Percentiles rank a stretch among this genome's conserved stretches.
Evolutionary conservation across 2,113 vertebrate species (phyloP).

Genomic region (Pontoporia blainvillei): DNA sequence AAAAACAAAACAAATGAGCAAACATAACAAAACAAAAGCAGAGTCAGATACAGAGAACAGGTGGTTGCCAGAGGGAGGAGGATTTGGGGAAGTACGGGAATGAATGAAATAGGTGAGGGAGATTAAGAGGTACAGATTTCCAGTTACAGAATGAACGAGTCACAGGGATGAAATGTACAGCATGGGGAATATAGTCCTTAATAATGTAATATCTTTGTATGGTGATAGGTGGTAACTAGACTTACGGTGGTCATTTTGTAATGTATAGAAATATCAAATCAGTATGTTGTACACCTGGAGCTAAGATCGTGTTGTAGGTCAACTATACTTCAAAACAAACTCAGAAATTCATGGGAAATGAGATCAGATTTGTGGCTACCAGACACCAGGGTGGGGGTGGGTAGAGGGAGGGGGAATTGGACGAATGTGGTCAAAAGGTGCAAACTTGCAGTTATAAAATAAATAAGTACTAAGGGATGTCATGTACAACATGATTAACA

Average conservation of each 20-base stretch:
- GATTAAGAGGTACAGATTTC: neutral
- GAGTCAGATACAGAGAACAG: neutral
- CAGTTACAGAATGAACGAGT: neutral
- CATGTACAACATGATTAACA: neutral
- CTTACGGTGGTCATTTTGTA: neutral
- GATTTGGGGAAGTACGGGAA: neutral
- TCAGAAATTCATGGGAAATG: neutral
- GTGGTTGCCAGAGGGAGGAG: neutral
- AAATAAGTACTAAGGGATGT: neutral
- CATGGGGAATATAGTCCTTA: neutral
- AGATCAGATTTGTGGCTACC: neutral
- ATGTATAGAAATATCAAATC: neutral
- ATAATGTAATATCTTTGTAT: neutral
- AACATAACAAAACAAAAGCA: neutral
- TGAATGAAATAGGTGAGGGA: neutral
- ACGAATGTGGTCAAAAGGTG: neutral
- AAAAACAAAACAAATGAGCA: neutral
- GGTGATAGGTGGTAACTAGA: neutral
- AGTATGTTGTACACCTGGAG: neutral
- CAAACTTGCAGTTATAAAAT: neutral
- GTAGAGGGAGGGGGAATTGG: neutral
- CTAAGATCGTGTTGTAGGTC: neutral
- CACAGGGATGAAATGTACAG: neutral
- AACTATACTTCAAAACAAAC: neutral
- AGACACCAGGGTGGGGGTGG: neutral